phyloP scores from a whole-genome alignment of 2,888 invertebrate genomes.

The Chloroclystis v-ata region DNA sequence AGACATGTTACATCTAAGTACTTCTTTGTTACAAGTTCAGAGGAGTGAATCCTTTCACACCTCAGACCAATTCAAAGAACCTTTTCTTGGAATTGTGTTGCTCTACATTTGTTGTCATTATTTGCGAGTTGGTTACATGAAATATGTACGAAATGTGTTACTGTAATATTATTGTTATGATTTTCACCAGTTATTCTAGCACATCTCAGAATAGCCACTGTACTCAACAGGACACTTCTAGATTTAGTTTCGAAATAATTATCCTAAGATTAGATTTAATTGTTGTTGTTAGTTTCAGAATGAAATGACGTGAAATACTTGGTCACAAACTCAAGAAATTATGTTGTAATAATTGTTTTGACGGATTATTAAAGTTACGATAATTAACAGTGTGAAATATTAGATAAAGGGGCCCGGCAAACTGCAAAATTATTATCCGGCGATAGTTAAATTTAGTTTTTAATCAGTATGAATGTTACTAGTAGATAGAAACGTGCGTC shows the following conservation, averaged over 20 bases:
- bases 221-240: constrained; percentile 15
- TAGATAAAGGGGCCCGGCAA: no score
- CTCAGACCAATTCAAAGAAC: no score
- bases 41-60: background rate
- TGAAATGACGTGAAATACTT: constrained; percentile 18
- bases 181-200: constrained; percentile 8
- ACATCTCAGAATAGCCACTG: constrained; percentile 10
- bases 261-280: constrained; percentile 25
- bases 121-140: no score
- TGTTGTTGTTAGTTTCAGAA: constrained; percentile 16
- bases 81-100: no score
- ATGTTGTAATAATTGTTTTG: constrained; percentile 38
- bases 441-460: no score
- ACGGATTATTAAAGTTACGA: constrained; percentile 37
- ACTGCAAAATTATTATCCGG: no score
- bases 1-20: background rate
- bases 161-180: constrained; percentile 10
- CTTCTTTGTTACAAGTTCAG: background rate
- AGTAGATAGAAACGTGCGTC: no score
- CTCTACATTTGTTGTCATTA: no score
- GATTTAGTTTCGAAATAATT: constrained; percentile 24
- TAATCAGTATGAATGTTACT: no score
- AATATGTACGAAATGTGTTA: no score
- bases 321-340: constrained; percentile 13
- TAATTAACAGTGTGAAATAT: no score